A percentile compares a stretch with the other conserved stretches of the same genome.
These are phyloP conservation scores for Anguilla rostrata DNA, from an alignment of 2,113 vertebrate species.

Conservation along the genomic window DNA sequence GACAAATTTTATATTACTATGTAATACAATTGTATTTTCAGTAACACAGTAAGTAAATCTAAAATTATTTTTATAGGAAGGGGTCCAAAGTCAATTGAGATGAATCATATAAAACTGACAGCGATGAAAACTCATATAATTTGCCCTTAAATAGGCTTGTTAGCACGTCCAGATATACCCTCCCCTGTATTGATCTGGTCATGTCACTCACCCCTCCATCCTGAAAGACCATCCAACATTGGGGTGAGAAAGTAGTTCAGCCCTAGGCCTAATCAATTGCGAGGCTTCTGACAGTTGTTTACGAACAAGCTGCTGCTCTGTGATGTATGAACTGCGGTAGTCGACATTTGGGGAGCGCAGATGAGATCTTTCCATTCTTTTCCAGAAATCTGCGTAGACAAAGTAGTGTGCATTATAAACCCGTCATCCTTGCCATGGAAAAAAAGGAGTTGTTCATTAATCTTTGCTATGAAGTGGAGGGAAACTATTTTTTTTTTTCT, in stretches of 20 bases:
- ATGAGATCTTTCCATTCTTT: constrained; percentile 51
- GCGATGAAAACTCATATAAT: constrained; percentile 20
- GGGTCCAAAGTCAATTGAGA: constrained; percentile 17
- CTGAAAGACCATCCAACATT: constrained; percentile 59
- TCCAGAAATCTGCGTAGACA: constrained; percentile 48
- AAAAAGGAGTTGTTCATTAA: constrained; percentile 44
- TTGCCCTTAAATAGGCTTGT: constrained; percentile 33
- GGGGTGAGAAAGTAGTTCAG: constrained; percentile 62
- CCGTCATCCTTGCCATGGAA: constrained; percentile 44
- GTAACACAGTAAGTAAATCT: background rate
- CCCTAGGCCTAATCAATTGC: constrained; percentile 64
- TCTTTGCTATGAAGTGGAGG: constrained; percentile 37
- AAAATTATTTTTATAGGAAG: background rate
- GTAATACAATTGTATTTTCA: background rate
- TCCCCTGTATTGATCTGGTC: constrained; percentile 45
- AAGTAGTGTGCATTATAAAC: constrained; percentile 41
- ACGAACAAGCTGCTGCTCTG: constrained; percentile 42
- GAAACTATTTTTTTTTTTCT: constrained; percentile 17
- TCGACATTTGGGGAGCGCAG: constrained; percentile 45
- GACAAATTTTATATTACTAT: background rate
- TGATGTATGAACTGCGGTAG: constrained; percentile 50
- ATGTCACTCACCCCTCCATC: constrained; percentile 53
- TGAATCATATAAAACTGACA: constrained; percentile 20
- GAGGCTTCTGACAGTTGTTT: constrained; percentile 64
- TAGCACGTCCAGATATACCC: constrained; percentile 34